Conservation (phyloP, 2,113 vertebrate species). For the Trichechus manatus region DNA sequence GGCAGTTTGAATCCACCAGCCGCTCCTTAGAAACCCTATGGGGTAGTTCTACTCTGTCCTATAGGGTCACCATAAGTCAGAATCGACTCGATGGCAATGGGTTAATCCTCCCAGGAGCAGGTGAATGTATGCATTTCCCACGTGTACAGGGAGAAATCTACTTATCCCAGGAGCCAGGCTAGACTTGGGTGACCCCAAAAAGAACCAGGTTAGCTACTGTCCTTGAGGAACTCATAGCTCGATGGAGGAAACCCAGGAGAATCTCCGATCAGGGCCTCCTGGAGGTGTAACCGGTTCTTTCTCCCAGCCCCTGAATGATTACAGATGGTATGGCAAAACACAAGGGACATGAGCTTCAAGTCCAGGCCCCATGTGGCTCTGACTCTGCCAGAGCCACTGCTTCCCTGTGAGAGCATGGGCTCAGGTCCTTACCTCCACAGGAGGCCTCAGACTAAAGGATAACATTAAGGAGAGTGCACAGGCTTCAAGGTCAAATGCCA, state of each 20-base stretch:
- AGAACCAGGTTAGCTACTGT: slow-evolving; percentile 22
- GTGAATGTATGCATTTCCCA: slow-evolving; percentile 18
- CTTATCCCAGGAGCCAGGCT: background rate
- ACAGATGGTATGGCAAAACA: slow-evolving; percentile 20
- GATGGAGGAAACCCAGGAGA: slow-evolving; percentile 12
- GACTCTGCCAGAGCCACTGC: slow-evolving; percentile 31
- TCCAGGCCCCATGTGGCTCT: slow-evolving; percentile 18
- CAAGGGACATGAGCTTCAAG: slow-evolving; percentile 21
- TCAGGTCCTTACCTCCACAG: slow-evolving; percentile 16
- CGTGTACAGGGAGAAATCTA: background rate
- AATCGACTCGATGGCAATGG: no score
- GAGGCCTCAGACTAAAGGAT: slow-evolving; percentile 30
- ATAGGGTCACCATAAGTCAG: no score
- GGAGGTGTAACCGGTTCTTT: background rate
- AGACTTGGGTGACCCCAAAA: background rate
- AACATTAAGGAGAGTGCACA: slow-evolving; percentile 49
- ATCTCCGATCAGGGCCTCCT: slow-evolving; percentile 24
- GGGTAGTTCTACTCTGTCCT: no score
- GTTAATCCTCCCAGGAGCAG: background rate
- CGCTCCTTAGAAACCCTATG: no score
- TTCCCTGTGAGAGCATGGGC: background rate
- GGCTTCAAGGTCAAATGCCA: slow-evolving; percentile 53
- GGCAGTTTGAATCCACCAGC: no score
- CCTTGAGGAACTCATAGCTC: background rate
- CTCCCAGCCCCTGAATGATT: slow-evolving; percentile 10